A percentile compares a stretch with the other conserved stretches of the same genome.
Conservation (phyloP, 2,888 invertebrate species). For the Diadegma fenestrale region DNA sequence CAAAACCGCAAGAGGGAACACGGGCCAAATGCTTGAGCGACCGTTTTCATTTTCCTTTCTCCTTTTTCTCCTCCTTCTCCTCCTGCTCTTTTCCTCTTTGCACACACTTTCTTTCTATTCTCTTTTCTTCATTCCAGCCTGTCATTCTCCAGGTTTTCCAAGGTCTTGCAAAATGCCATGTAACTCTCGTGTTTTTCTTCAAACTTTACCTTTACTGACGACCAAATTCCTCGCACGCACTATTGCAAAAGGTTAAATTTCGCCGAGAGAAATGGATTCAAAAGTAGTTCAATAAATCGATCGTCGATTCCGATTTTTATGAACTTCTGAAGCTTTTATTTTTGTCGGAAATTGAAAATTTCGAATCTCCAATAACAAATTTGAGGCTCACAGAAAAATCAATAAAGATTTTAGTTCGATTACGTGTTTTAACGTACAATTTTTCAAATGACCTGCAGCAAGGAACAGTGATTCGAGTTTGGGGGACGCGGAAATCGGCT, state of each 20-base stretch:
- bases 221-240: not conserved
- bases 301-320: not conserved
- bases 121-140: conserved; percentile 29
- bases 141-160: conserved; percentile 16
- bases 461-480: not conserved
- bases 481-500: not conserved
- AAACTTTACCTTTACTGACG: not conserved
- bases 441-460: not conserved
- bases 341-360: too few relatives aligned
- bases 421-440: not conserved
- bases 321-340: too few relatives aligned
- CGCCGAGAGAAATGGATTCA: not conserved
- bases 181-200: not conserved
- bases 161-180: not conserved
- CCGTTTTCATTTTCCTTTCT: conserved; percentile 71
- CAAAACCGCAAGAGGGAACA: conserved; percentile 72
- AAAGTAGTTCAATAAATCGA: not conserved
- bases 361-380: too few relatives aligned
- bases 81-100: conserved; percentile 70
- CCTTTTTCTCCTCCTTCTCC: conserved; percentile 67
- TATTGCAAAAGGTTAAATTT: not conserved
- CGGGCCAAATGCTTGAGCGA: conserved; percentile 63
- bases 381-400: too few relatives aligned
- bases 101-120: conserved; percentile 46
- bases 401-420: too few relatives aligned